A percentile compares a stretch with the other conserved stretches of the same genome.
Conservation (phyloP, 1,140 invertebrate species). For the Leptestheria dahalacensis region DNA sequence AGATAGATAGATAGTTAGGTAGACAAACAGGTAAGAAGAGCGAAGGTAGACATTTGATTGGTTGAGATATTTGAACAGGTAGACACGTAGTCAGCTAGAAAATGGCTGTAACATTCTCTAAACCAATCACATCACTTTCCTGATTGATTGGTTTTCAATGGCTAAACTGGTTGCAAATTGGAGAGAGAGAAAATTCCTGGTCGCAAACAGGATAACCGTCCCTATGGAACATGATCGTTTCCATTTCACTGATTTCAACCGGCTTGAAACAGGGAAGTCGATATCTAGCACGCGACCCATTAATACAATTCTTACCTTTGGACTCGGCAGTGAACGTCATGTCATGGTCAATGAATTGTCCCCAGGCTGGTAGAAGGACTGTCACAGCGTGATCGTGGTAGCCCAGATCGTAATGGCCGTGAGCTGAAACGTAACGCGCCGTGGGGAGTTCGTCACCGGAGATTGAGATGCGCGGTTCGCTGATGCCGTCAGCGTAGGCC, state of each 20-base stretch:
- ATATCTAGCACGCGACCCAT: neutral
- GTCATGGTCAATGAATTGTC: slow-evolving; percentile 38
- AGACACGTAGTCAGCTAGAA: no score
- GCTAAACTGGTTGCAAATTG: no score
- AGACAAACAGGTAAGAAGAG: no score
- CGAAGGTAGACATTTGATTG: no score
- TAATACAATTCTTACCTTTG: slow-evolving; percentile 26
- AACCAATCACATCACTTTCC: no score
- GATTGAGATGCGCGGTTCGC: neutral
- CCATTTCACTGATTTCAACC: neutral
- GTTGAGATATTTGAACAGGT: no score
- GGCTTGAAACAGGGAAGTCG: no score
- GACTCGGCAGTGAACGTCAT: slow-evolving; percentile 36
- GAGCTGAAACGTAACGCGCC: slow-evolving; percentile 31
- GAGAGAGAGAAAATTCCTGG: no score
- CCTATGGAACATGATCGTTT: neutral
- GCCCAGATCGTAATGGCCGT: slow-evolving; percentile 31
- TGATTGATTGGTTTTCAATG: no score
- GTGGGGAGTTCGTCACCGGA: slow-evolving; percentile 26
- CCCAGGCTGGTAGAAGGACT: slow-evolving; percentile 34
- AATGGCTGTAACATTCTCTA: no score
- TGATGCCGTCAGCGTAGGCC: slow-evolving; percentile 43
- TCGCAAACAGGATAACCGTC: neutral
- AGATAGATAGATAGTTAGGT: no score
- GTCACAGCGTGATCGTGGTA: slow-evolving; percentile 33